Evolutionary conservation across 1,140 invertebrate genomes (phyloP).

Genomic region (Phthorimaea operculella): DNA sequence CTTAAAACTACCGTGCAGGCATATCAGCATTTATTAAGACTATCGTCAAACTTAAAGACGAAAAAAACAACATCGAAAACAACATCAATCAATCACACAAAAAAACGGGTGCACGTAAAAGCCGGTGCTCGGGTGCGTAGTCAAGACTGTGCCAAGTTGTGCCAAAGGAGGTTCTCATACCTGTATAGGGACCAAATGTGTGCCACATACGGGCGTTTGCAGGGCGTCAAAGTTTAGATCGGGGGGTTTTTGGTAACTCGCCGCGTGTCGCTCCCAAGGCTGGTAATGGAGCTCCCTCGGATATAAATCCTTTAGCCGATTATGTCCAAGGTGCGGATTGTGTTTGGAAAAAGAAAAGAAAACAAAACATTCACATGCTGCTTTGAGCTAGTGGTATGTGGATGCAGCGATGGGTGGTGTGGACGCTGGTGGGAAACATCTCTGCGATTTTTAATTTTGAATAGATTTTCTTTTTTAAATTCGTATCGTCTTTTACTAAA

Average conservation of each 20-base stretch:
- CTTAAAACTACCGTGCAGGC: slow-evolving; percentile 41
- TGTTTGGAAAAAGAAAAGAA: slow-evolving; percentile 65
- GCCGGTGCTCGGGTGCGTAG: slow-evolving; percentile 46
- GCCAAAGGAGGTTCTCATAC: slow-evolving; percentile 66
- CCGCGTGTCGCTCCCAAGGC: slow-evolving; percentile 52
- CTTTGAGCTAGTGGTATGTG: slow-evolving; percentile 58
- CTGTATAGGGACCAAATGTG: slow-evolving; percentile 78
- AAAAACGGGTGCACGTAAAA: slow-evolving; percentile 53
- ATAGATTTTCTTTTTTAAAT: no score
- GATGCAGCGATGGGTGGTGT: slow-evolving; percentile 48
- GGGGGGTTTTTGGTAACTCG: slow-evolving; percentile 65
- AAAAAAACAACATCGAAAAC: slow-evolving; percentile 33
- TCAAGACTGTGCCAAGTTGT: slow-evolving; percentile 24
- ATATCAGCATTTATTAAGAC: slow-evolving; percentile 3
- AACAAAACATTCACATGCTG: slow-evolving; percentile 66
- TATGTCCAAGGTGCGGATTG: slow-evolving; percentile 63
- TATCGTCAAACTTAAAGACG: slow-evolving; percentile 15
- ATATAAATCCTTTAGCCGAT: slow-evolving; percentile 62
- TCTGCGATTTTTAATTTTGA: slow-evolving; percentile 27
- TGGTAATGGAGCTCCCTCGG: slow-evolving; percentile 62
- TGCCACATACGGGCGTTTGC: slow-evolving; percentile 63
- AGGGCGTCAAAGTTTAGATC: slow-evolving; percentile 63
- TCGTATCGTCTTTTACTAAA: no score
- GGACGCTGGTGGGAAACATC: slow-evolving; percentile 31
- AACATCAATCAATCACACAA: slow-evolving; percentile 15